These are phyloP conservation scores for Vanessa atalanta DNA, from an alignment of 1,140 invertebrate genomes.

Conservation along the genomic window DNA sequence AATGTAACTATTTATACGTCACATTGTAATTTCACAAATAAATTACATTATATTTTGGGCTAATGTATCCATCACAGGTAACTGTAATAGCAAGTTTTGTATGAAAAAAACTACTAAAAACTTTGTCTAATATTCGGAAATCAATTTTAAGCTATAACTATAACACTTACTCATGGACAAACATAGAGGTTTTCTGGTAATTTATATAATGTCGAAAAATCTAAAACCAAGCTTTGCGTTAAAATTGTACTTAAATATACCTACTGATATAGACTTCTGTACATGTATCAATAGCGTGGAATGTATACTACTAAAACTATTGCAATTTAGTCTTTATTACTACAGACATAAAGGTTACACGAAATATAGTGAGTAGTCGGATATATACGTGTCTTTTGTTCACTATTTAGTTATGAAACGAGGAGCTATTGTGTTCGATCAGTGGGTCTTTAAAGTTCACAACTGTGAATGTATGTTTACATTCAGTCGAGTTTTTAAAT, in stretches of 20 bases:
- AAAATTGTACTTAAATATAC: neutral
- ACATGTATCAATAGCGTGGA: neutral
- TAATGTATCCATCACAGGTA: too few relatives aligned
- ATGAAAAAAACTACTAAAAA: too few relatives aligned
- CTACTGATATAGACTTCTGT: neutral
- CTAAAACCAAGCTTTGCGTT: too few relatives aligned
- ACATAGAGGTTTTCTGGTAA: neutral
- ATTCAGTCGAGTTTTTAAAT: neutral
- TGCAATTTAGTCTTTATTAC: constrained; percentile 1
- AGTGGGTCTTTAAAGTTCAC: constrained; percentile 13
- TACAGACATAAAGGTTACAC: neutral
- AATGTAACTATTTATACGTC: too few relatives aligned
- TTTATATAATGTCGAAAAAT: too few relatives aligned
- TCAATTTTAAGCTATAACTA: too few relatives aligned
- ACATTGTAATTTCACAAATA: too few relatives aligned
- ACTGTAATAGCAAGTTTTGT: too few relatives aligned
- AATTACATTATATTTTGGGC: too few relatives aligned
- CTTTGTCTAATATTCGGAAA: too few relatives aligned
- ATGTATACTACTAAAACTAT: neutral
- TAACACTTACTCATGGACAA: too few relatives aligned
- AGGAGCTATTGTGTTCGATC: constrained; percentile 2
- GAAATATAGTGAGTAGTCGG: neutral
- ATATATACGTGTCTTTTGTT: constrained; percentile 9
- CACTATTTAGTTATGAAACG: constrained; percentile 12
- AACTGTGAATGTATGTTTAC: constrained; percentile 2